Base-by-base conservation (phyloP, 1,140 invertebrate species). In the Drosophila aff. region DNA sequence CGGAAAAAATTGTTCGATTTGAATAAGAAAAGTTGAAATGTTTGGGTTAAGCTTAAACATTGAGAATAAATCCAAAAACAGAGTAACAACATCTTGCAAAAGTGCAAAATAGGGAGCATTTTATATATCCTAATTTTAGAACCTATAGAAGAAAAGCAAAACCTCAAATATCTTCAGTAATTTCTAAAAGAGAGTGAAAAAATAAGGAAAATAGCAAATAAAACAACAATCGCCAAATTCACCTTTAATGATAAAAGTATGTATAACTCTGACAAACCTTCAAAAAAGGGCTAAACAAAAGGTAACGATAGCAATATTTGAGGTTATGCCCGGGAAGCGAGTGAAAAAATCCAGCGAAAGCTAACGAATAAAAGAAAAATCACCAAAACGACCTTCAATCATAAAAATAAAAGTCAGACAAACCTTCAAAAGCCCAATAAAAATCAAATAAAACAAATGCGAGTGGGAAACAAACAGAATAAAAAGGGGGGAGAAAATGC, bases 301-400 rank as follows among this genome's bases (percentile, higher is more conserved):
- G 1, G 7, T 33, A 52, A 13, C 5, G 2, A 15, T 0, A 21
- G 28, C 7, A 55, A 15, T 31, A 26, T 44, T 23, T 36, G 16
- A 23, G 40, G 55, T 3, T 31, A 23, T 26, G 36, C 15, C 9
- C 47, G 13, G 33, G 60, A 26, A 43, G 38, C 9, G 3, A 40
- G 33, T 23, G 16, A 47, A 72, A 61, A 61, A 64, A 50, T 28
- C 57, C 46, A 49, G 43, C 23, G 28, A 44, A 67, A 31, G 31
- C 15, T 11, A 23, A 55, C 3, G 36, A 11, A 40, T 40, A 57
- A 23, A 55, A 57, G 33, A 57, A 57, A 57, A 78, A 26, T 46
- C 21, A 43, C 57, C 44, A 55, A 79, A 81, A 73, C 85, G 84
- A 90, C 85, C 81, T 84, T 87, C 84, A 78, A 72, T 87, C 76